These are phyloP conservation scores for Machimus rusticus DNA, from an alignment of 2,888 invertebrate species.

Conservation along the genomic window DNA sequence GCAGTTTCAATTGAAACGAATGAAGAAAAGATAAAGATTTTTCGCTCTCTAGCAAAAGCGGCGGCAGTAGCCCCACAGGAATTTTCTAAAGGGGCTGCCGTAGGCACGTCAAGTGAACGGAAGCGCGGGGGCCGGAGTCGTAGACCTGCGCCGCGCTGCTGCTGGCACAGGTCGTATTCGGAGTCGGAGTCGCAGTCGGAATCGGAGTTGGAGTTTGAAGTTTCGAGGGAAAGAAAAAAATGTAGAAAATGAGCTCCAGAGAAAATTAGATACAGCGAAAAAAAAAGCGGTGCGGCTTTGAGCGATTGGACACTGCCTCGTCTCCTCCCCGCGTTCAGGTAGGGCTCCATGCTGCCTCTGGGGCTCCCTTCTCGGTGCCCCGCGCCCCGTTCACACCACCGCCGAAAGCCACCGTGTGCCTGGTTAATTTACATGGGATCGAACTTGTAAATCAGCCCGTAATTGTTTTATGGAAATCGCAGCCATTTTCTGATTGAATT, in stretches of 20 bases:
- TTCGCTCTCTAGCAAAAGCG: neutral
- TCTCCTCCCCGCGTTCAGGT: neutral
- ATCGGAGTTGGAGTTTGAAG: neutral
- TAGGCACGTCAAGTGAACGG: neutral
- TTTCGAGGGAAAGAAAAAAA: neutral
- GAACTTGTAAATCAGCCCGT: constrained; percentile 23
- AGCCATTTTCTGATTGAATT: constrained; percentile 20
- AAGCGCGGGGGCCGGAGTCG: constrained; percentile 21
- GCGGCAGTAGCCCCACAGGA: neutral
- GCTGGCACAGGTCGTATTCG: neutral
- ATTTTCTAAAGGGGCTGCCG: neutral
- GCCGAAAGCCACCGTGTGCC: neutral
- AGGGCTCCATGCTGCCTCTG: neutral
- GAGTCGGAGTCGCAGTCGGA: too few relatives aligned
- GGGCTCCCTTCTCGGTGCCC: neutral
- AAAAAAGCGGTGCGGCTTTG: neutral
- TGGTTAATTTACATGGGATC: constrained; percentile 15
- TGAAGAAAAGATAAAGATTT: neutral
- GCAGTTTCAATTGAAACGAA: neutral
- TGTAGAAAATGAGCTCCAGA: neutral
- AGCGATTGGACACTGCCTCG: neutral
- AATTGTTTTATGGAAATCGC: constrained; percentile 25
- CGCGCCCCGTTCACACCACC: neutral
- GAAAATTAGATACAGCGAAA: neutral
- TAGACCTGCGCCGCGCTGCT: neutral